Evolutionary conservation across 2,113 vertebrate species (phyloP).

Genomic region (Chionodraco myersi): DNA sequence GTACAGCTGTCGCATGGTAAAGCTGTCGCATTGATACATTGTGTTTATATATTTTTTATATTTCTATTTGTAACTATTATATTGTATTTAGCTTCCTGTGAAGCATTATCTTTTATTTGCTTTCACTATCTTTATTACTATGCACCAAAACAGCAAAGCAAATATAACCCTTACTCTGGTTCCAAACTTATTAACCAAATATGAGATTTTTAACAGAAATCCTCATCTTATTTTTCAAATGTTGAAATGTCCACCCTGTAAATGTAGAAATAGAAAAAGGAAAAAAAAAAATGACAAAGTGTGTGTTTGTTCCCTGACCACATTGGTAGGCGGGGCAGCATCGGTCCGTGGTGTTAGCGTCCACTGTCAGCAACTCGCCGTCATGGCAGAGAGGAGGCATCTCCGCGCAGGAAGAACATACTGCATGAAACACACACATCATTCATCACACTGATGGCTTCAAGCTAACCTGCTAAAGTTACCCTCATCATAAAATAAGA

Average conservation of each 20-base stretch:
- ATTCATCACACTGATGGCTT: background rate
- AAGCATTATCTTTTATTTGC: too few species aligned
- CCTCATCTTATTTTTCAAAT: background rate
- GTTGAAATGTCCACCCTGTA: background rate
- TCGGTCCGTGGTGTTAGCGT: slow-evolving; percentile 88
- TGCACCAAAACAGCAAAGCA: too few species aligned
- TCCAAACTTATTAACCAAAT: too few species aligned
- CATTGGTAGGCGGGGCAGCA: slow-evolving; percentile 95
- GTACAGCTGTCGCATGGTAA: too few species aligned
- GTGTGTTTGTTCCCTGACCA: slow-evolving; percentile 82
- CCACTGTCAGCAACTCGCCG: slow-evolving; percentile 90
- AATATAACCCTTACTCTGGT: too few species aligned
- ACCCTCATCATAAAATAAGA: background rate
- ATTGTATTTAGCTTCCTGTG: too few species aligned
- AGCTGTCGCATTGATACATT: background rate
- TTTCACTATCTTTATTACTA: too few species aligned
- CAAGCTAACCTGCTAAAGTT: background rate
- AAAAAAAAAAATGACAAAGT: background rate
- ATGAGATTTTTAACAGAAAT: background rate
- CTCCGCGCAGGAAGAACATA: slow-evolving; percentile 87
- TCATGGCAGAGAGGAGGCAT: slow-evolving; percentile 87
- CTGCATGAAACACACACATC: slow-evolving; percentile 73
- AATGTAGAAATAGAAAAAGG: background rate
- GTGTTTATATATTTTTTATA: too few species aligned
- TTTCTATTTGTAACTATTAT: too few species aligned